Evolutionary conservation across 35 echinoderm and acorn worm species (phyloP), one percentile per base, ranked within the genome.

Genomic region (Chiridota heheva): DNA sequence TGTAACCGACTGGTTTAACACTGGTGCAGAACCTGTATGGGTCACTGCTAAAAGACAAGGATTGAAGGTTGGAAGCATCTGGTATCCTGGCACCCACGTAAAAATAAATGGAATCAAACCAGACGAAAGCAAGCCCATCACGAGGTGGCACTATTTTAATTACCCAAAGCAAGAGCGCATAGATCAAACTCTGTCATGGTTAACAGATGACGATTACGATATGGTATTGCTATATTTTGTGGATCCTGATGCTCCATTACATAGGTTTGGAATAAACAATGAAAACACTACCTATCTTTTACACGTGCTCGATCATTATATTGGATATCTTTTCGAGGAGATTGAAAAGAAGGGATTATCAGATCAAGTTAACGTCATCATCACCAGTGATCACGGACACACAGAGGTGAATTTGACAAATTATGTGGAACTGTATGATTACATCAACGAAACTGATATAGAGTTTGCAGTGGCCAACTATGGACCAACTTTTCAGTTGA

Each of bases 61-160:
- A 39, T 66, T 88, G 0, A 91, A 53, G 15, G 84, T 78, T 30
- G 89, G 83, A 3, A 84, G 77, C 24, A 86, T 91, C 70, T 86
- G 87, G 63, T 97, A 91, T 22, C 94, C 94, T 7, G 94, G 94
- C 27, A 88, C 88, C 2, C 24, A 87, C 37, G 88, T 98, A 7
- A 44, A 84, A 0, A 98, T 98, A 8, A 91, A 88, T 34, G 95
- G 95, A 25, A 28, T 69, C 28, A 37, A 72, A 44, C 77, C 93
- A 1, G 58, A 87, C 16, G 88, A 65, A 49, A 80, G 61, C 60
- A 62, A 85, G 3, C 73, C 81, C 15, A 63, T 46, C 27, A 58
- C 63, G 18, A 16, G 34, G n/a, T 88, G 77, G 76, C 70, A 63
- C 44, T 86, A 74, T 61, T 60, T 88, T 67, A 70, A 70, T 27